These are phyloP conservation scores for Drosophila ananassae DNA, from an alignment of 1,140 invertebrate species.

Conservation along the genomic window DNA sequence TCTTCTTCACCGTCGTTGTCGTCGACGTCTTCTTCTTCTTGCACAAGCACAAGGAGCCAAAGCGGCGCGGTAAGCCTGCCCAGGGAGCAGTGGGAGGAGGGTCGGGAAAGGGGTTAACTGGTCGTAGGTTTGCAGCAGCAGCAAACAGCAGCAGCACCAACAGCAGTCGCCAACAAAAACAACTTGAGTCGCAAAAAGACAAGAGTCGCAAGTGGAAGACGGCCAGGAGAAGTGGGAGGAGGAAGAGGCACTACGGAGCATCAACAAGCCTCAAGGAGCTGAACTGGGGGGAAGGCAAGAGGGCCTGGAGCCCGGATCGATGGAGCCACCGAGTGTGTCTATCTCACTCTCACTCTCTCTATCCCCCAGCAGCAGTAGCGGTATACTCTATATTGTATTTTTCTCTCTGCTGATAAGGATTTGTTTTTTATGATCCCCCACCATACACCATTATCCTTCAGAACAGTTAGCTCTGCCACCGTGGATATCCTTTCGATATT, in stretches of 20 bases:
- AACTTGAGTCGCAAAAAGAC: slow-evolving; percentile 51
- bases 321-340: slow-evolving; percentile 33
- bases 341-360: not conserved
- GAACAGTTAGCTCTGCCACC: not conserved
- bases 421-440: slow-evolving; percentile 15
- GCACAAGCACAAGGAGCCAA: slow-evolving; percentile 15
- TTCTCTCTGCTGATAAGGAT: slow-evolving; percentile 19
- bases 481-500: slow-evolving; percentile 20
- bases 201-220: slow-evolving; percentile 57
- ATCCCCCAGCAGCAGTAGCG: slow-evolving; percentile 4
- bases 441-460: too few species aligned
- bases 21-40: not conserved
- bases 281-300: not conserved
- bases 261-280: slow-evolving; percentile 15
- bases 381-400: slow-evolving; percentile 14
- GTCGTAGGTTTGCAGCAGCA: slow-evolving; percentile 72
- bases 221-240: slow-evolving; percentile 21
- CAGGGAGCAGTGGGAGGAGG: slow-evolving; percentile 42
- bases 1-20: slow-evolving; percentile 6
- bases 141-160: slow-evolving; percentile 24
- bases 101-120: slow-evolving; percentile 52
- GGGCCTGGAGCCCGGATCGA: slow-evolving; percentile 25
- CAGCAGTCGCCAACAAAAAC: slow-evolving; percentile 57
- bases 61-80: slow-evolving; percentile 40
- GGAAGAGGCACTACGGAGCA: not conserved